These are phyloP conservation scores for Eupithecia abbreviata DNA, from an alignment of 2,888 invertebrate genomes.

Conservation along the genomic window DNA sequence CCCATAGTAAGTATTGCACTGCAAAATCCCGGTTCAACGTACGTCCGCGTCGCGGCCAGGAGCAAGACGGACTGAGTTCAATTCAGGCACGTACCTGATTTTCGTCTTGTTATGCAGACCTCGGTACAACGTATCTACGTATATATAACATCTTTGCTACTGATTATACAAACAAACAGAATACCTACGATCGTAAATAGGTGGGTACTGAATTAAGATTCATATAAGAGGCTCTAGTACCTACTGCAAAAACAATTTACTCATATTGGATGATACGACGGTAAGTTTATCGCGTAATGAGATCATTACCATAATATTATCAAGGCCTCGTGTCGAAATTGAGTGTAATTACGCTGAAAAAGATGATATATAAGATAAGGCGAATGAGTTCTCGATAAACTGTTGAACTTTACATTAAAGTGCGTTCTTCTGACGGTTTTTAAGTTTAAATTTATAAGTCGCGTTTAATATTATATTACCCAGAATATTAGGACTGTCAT, in stretches of 20 bases:
- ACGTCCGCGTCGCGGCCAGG: no score
- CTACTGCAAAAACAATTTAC: neutral
- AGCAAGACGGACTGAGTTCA: no score
- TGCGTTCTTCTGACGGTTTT: neutral
- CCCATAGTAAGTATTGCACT: no score
- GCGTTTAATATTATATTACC: neutral
- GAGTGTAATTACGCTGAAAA: slow-evolving; percentile 11
- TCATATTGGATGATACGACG: neutral
- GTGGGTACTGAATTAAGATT: neutral
- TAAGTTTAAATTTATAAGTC: neutral
- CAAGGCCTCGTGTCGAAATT: slow-evolving; percentile 16
- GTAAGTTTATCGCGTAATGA: neutral
- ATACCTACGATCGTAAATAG: neutral
- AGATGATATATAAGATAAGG: slow-evolving; percentile 8
- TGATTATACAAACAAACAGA: neutral
- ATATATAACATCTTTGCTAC: no score
- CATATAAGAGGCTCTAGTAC: neutral
- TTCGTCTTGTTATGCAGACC: no score
- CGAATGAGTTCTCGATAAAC: slow-evolving; percentile 10
- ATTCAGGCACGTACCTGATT: no score
- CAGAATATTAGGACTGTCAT: neutral
- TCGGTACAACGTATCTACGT: no score
- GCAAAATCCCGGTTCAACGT: no score
- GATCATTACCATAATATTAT: slow-evolving; percentile 8
- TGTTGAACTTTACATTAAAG: slow-evolving; percentile 1